Conservation (phyloP, 2,888 invertebrate genomes). For the Apotomis betuletana region DNA sequence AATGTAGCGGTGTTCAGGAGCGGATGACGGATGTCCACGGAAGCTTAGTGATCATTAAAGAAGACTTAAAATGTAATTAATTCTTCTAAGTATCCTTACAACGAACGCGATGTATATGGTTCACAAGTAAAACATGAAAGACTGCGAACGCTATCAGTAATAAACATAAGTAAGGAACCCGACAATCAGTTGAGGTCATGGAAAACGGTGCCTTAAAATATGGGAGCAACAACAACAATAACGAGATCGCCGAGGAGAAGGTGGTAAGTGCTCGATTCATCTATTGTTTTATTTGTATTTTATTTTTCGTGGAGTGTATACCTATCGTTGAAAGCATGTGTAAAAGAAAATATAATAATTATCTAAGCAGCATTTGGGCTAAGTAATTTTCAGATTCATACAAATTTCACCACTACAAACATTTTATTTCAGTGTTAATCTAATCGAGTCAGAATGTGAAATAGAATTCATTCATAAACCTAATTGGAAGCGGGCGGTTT, state of each 20-base stretch:
- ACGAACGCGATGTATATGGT: constrained; percentile 42
- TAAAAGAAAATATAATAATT: too few species aligned
- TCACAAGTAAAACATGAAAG: constrained; percentile 38
- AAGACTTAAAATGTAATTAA: constrained; percentile 49
- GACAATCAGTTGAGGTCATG: constrained; percentile 80
- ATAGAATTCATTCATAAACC: too few species aligned
- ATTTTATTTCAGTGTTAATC: too few species aligned
- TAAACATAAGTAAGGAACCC: constrained; percentile 63
- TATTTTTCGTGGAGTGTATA: too few species aligned
- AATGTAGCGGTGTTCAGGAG: background rate
- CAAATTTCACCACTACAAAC: too few species aligned
- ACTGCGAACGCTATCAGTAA: constrained; percentile 46
- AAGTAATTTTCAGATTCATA: too few species aligned
- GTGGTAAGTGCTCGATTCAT: constrained; percentile 67
- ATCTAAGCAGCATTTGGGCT: too few species aligned
- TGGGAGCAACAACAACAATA: constrained; percentile 84
- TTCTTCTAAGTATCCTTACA: constrained; percentile 57
- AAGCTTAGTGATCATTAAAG: constrained; percentile 48
- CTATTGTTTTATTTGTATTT: too few species aligned
- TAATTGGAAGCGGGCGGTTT: too few species aligned
- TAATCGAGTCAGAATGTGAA: too few species aligned
- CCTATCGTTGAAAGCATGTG: too few species aligned
- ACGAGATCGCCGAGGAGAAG: constrained; percentile 79
- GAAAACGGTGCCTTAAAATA: constrained; percentile 85
- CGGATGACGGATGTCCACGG: constrained; percentile 3